Base-by-base conservation (phyloP, 2,797 vertebrate genomes). In the Amblyopsis hoosieri region DNA sequence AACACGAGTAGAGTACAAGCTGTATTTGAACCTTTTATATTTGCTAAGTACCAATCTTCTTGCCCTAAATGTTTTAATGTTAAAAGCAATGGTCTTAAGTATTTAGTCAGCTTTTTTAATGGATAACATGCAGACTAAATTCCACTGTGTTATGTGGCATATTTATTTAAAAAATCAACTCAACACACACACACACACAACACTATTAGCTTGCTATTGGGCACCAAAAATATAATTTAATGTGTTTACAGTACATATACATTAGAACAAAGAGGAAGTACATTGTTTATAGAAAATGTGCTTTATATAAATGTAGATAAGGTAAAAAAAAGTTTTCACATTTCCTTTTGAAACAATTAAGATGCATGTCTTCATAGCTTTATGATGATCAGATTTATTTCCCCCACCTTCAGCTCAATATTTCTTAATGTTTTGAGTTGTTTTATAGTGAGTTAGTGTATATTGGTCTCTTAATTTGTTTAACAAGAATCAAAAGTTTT, bases 201-300 rank as follows among this genome's bases (percentile, higher is more conserved):
- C 23, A 3, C 3, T 29, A 1, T 29, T 29, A 29, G 23, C 23
- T 29, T 29, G 23, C 23, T 29, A 0, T 66, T 17, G 72, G 70
- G 62, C 63, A 73, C 57, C 73, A 47, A 59, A 53, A 50, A 51
- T 74, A 80, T 80, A 57, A 74, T 74, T 81, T 80, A 57, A 74
- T 85, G 69, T 72, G 60, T 75, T 85, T 65, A 79, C 55, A 78
- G 75, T 62, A 64, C 64, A 74, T 72, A 75, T 68, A 80, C 37
- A 42, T 42, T 42, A 42, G 8, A 78, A 70, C 61, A 77, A 74
- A 76, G 13, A 64, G 69, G 54, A 59, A 71, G 50, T 71, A 57
- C 64, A 53, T 56, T 54, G 8, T 51, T 14, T 9, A 12, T 52
- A 12, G 29, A 17, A 29, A 29, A 29, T 29, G 23, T 29, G 23